Evolutionary conservation across 35 echinoderm and acorn worm species (phyloP), one percentile per base, ranked within the genome.

Genomic region (Anneissia japonica): DNA sequence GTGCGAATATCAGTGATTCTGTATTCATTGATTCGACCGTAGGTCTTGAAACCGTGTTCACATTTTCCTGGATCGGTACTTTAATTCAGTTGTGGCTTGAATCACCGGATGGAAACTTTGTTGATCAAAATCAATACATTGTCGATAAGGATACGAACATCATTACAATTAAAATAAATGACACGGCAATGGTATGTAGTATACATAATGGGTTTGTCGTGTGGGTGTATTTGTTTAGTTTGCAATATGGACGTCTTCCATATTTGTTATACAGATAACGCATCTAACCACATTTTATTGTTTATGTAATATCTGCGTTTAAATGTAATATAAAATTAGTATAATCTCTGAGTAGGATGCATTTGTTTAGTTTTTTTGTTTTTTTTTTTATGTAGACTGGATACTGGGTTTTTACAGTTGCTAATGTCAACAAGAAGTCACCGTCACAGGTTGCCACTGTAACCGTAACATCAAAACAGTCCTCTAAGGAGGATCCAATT

Each of bases 1-100:
- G 72, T 35, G 45, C 23, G 6, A 51, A 78, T 3, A 29, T 74
- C 0, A 36, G n/a, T 0, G 79, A 46, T 21, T 39, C 40, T 0
- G 72, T 80, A 30, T 31, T 89, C 7, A 89, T 89, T 37, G 87
- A 89, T 33, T 82, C 87, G 0, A 75, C 32, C 5, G 31, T 89
- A 6, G 87, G 87, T 12, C 14, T 80, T 26, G 79, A 82, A 5
- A 89, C 87, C 0, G 77, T 80, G 0, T 76, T 89, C 30, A 36
- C 34, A 1, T 89, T 89, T 51, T 89, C 77, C 21, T 89, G 87
- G 87, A 51, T 81, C 13, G 77, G 74, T 37, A 35, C 17, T 26
- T 51, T 38, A 28, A 82, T 89, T 80, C n/a, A 73, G 10, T 78
- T 89, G 0, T 30, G 19, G 29, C 35, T 89, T 0, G 43, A 9